Evolutionary conservation across 2,888 invertebrate genomes (phyloP), one percentile per base, ranked within the genome.

Genomic region (Eupeodes latifasciatus): DNA sequence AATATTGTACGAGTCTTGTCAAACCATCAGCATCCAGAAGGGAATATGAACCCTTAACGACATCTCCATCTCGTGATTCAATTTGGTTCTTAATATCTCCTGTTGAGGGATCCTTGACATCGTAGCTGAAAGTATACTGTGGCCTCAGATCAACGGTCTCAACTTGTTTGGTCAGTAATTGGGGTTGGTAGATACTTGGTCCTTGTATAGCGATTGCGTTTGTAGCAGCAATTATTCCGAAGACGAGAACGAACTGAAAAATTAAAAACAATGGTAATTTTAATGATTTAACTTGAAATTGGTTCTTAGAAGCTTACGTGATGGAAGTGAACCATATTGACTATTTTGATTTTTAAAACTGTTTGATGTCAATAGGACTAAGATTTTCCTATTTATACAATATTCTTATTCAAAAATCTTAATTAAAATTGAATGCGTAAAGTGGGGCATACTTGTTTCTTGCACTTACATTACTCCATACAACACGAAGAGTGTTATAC

Each of bases 31-130:
- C 89, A 81, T 94, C 94, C 57, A 94, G 90, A 34, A 94, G 91
- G 19, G 93, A 93, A 90, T 94, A 94, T 83, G 91, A 91, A 44
- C 94, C 94, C 82, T 93, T 92, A 49, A 94, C 94, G 72, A 91
- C 91, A 90, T 94, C 94, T 75, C 94, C 94, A 88, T 92, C 91
- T 67, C 94, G 93, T 9, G 92, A 90, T 92, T 94, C 94, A 77
- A 93, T 92, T 90, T 94, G 94, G 89, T 90, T 91, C 90, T 94
- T 94, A 89, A 91, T 91, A 90, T 94, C 94, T 47, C 94, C 94
- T 88, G 94, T 94, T 62, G 91, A 91, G 47, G 92, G 92, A 89
- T 93, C 93, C 88, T 92, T 91, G 11, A 93, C 93, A 64, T 91
- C 90, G 84, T 93, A 93, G 47, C 91, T 91, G 90, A 92, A 93